Evolutionary conservation across 2,113 vertebrate genomes (phyloP).

Genomic region (Nasalis larvatus): DNA sequence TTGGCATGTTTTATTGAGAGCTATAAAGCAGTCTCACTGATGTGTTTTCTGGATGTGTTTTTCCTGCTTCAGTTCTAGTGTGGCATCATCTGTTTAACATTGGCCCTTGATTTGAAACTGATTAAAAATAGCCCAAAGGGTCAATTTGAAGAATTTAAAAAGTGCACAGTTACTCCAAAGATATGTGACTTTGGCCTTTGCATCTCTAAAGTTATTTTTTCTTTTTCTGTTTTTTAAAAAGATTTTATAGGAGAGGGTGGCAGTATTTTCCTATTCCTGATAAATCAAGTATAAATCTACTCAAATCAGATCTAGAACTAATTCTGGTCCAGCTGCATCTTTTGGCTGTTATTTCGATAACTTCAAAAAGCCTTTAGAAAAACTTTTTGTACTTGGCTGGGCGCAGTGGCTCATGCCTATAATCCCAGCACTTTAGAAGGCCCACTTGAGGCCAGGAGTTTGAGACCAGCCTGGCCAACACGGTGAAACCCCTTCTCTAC

Average conservation of each 20-base stretch:
- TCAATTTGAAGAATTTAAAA: background rate
- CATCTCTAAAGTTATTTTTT: background rate
- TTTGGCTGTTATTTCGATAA: slow-evolving; percentile 36
- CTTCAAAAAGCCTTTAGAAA: slow-evolving; percentile 33
- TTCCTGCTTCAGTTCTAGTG: background rate
- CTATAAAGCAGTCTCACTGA: slow-evolving; percentile 66
- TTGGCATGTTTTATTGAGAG: slow-evolving; percentile 72
- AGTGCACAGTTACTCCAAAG: background rate
- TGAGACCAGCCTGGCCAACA: too few relatives aligned
- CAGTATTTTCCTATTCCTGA: background rate
- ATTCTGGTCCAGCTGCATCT: background rate
- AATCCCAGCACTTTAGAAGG: too few relatives aligned
- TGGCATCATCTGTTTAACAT: slow-evolving; percentile 18
- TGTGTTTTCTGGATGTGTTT: slow-evolving; percentile 3
- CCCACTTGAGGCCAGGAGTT: too few relatives aligned
- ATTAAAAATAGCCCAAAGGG: background rate
- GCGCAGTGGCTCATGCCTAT: too few relatives aligned
- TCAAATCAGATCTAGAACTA: background rate
- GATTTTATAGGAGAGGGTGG: background rate
- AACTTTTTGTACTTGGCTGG: background rate
- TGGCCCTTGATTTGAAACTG: slow-evolving; percentile 54
- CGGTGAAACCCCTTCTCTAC: too few relatives aligned
- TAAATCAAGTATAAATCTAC: background rate
- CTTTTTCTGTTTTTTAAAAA: background rate
- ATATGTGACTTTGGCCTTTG: background rate